Conservation (phyloP, 2,797 vertebrate species). For the Danio albolineatus region DNA sequence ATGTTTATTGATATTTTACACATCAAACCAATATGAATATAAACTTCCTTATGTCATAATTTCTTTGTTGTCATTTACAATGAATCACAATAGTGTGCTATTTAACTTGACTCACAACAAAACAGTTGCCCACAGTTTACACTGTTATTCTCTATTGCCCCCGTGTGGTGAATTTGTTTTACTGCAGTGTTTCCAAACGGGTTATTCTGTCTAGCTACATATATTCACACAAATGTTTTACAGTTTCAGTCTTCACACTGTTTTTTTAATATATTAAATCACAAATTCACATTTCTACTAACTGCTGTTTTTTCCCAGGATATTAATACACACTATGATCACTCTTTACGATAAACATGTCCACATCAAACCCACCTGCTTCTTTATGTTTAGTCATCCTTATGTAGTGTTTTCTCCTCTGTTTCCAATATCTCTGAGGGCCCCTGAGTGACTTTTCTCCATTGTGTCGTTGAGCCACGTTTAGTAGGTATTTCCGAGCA, state of each 20-base stretch:
- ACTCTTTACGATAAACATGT: background rate
- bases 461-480: slow-evolving; percentile 48
- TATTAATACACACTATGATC: background rate
- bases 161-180: slow-evolving; percentile 56
- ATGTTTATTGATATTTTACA: too few species aligned
- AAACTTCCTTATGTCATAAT: too few species aligned
- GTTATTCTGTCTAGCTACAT: background rate
- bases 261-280: background rate
- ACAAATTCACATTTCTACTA: slow-evolving; percentile 20
- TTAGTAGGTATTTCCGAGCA: slow-evolving; percentile 64
- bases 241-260: background rate
- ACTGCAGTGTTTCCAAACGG: slow-evolving; percentile 19
- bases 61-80: too few species aligned
- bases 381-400: slow-evolving; percentile 37
- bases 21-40: too few species aligned
- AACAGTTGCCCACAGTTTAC: background rate
- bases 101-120: background rate
- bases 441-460: slow-evolving; percentile 62
- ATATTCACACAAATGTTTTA: background rate
- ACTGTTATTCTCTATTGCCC: slow-evolving; percentile 56
- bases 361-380: slow-evolving; percentile 29
- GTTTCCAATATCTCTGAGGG: slow-evolving; percentile 61
- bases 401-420: slow-evolving; percentile 60
- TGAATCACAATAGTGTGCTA: too few species aligned
- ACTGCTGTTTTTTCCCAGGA: slow-evolving; percentile 30